Evolutionary conservation across 2,113 vertebrate species (phyloP).

Genomic region (Tragelaphus scriptus): DNA sequence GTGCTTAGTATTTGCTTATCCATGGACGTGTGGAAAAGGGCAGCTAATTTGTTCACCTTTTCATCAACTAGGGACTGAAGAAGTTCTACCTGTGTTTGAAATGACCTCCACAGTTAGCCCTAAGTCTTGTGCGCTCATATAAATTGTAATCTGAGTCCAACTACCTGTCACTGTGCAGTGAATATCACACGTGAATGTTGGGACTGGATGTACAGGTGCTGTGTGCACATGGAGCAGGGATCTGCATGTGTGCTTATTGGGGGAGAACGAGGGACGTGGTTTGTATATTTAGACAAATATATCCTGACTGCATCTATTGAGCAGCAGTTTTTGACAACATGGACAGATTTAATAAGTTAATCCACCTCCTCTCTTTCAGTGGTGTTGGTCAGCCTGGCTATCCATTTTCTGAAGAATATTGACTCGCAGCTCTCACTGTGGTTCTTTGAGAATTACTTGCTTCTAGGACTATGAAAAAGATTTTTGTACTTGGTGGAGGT

Average conservation of each 20-base stretch:
- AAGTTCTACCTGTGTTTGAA: neutral
- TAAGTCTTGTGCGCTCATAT: too few relatives aligned
- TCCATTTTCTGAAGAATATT: neutral
- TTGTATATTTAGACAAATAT: neutral
- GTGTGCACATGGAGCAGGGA: neutral
- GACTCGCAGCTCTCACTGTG: neutral
- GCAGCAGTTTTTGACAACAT: neutral
- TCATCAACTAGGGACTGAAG: too few relatives aligned
- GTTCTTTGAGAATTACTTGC: too few relatives aligned
- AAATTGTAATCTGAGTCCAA: too few relatives aligned
- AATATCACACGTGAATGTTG: neutral
- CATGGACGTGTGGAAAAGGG: too few relatives aligned
- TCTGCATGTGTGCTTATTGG: fast-evolving
- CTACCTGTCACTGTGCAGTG: neutral
- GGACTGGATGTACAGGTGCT: neutral
- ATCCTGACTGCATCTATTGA: neutral
- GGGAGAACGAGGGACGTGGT: fast-evolving
- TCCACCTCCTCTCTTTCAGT: neutral
- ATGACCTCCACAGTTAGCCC: neutral
- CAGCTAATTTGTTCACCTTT: too few relatives aligned
- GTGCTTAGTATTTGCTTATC: neutral
- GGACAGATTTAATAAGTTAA: neutral
- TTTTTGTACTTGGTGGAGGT: neutral
- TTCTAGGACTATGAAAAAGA: neutral
- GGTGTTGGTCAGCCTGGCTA: neutral